Conservation (phyloP, 2,113 vertebrate species). For the Pelodiscus sinensis region DNA sequence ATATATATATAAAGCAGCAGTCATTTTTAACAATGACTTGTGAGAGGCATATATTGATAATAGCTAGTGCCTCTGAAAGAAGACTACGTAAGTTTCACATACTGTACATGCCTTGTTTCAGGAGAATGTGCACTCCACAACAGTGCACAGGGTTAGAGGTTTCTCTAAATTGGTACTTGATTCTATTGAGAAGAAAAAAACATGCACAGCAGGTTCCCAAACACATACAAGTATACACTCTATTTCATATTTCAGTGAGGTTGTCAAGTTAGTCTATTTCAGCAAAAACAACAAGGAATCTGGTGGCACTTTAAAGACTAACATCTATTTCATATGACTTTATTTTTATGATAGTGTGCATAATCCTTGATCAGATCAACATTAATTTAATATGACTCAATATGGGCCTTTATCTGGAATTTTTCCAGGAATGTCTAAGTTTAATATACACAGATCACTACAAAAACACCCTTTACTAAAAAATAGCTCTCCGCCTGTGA, state of each 20-base stretch:
- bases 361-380: not conserved
- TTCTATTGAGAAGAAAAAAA: not conserved
- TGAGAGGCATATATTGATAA: conserved; percentile 57
- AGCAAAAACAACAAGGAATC: too few species aligned
- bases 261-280: too few species aligned
- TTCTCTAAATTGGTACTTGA: not conserved
- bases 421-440: conserved; percentile 31
- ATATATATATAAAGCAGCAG: conserved; percentile 56
- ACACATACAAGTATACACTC: not conserved
- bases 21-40: conserved; percentile 43
- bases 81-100: not conserved
- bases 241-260: not conserved
- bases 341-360: not conserved
- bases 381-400: conserved; percentile 14
- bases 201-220: not conserved
- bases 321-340: not conserved
- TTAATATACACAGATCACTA: conserved; percentile 35
- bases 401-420: conserved; percentile 22
- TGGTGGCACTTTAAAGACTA: too few species aligned
- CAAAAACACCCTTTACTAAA: not conserved
- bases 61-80: not conserved
- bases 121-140: not conserved
- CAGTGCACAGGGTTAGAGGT: conserved; percentile 7
- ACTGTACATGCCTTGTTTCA: conserved; percentile 22
- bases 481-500: conserved; percentile 7